Evolutionary conservation across 2,797 vertebrate genomes (phyloP).

Genomic region (Clarias pachynema): DNA sequence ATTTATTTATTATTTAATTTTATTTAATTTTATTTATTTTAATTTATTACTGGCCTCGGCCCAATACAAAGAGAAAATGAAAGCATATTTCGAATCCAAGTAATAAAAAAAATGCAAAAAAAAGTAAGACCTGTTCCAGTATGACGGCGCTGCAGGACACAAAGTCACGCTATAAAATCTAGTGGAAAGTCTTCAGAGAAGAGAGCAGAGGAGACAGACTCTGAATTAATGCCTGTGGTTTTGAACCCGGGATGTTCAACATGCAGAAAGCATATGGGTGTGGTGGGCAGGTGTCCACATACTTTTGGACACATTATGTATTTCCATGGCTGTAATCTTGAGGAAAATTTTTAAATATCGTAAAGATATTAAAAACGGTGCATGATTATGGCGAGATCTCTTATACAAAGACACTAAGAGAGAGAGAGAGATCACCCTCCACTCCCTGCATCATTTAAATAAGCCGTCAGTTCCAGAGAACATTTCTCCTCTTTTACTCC

Average conservation of each 20-base stretch:
- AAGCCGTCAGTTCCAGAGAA: neutral
- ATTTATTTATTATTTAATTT: too few relatives aligned
- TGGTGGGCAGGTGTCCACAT: neutral
- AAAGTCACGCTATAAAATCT: neutral
- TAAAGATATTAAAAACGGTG: neutral
- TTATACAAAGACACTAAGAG: neutral
- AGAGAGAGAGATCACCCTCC: neutral
- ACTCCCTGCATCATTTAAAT: neutral
- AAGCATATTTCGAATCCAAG: neutral
- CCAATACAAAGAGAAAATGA: neutral
- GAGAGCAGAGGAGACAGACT: neutral
- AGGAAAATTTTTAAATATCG: neutral
- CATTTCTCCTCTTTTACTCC: neutral
- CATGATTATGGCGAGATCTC: neutral
- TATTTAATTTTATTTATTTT: too few relatives aligned
- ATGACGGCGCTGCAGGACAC: neutral
- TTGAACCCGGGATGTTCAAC: neutral
- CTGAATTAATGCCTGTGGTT: neutral
- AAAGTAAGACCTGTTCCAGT: neutral
- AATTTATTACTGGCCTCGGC: neutral
- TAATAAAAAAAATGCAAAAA: neutral
- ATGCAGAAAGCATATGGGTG: neutral
- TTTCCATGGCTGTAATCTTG: conserved; percentile 8
- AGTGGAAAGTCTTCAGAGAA: neutral
- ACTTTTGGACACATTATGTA: neutral